Conservation (phyloP, 2,113 vertebrate genomes). For the Hippocampus abdominalis region DNA sequence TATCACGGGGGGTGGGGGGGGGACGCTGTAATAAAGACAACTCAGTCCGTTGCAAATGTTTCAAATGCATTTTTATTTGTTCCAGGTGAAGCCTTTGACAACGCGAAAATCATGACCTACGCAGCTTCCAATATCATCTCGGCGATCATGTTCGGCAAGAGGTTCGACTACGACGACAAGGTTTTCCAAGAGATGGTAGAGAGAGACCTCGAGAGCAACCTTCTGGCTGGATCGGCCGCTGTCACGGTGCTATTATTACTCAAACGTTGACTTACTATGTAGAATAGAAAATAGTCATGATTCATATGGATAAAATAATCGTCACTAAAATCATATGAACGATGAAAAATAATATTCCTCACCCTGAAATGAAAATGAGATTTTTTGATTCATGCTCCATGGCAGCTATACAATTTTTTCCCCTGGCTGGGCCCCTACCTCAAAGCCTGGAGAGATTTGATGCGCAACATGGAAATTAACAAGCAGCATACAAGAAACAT, state of each 20-base stretch:
- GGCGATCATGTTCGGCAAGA: conserved; percentile 59
- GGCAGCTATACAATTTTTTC: conserved; percentile 47
- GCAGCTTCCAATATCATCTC: conserved; percentile 67
- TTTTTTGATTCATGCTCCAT: neutral
- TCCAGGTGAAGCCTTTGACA: conserved; percentile 57
- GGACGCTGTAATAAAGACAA: no score
- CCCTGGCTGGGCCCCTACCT: conserved; percentile 42
- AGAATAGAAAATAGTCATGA: no score
- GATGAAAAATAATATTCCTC: no score
- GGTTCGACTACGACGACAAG: conserved; percentile 65
- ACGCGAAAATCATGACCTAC: conserved; percentile 26
- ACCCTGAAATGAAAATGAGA: no score
- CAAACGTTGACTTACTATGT: neutral
- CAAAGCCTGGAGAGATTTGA: conserved; percentile 15
- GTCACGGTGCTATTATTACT: conserved; percentile 31
- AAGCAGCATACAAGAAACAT: neutral
- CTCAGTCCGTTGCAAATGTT: no score
- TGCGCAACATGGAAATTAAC: neutral
- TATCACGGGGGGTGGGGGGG: no score
- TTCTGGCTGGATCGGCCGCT: conserved; percentile 28
- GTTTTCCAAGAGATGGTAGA: conserved; percentile 34
- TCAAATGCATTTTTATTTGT: neutral
- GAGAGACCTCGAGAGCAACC: conserved; percentile 4
- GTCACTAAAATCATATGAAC: no score
- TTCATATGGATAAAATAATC: no score